Percentiles rank a stretch among this genome's conserved stretches.
Conservation (phyloP, 2,113 vertebrate genomes). For the Synchiropus splendidus region DNA sequence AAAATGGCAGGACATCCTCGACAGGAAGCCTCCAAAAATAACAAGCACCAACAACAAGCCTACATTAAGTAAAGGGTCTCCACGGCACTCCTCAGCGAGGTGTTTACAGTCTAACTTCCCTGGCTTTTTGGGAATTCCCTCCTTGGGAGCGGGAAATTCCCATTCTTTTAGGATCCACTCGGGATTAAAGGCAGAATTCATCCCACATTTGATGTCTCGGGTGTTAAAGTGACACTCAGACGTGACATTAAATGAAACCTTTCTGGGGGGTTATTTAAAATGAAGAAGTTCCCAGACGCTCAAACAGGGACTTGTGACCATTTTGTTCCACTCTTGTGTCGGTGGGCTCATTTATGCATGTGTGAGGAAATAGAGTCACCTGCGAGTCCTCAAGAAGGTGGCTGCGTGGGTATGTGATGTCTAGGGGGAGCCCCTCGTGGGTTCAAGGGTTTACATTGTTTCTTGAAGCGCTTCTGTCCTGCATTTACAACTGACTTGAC, state of each 20-base stretch:
- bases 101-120: constrained; percentile 30
- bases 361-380: constrained; percentile 43
- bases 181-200: constrained; percentile 59
- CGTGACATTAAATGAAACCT: not conserved
- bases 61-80: constrained; percentile 25
- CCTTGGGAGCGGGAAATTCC: constrained; percentile 61
- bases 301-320: constrained; percentile 51
- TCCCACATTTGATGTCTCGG: constrained; percentile 39
- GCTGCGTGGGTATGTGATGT: too few species aligned
- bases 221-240: constrained; percentile 35
- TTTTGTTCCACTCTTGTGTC: constrained; percentile 54
- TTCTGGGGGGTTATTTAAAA: too few species aligned
- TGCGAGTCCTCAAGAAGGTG: constrained; percentile 27
- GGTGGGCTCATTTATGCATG: constrained; percentile 29
- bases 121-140: constrained; percentile 63
- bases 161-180: constrained; percentile 58
- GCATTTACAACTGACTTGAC: too few species aligned
- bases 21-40: not conserved
- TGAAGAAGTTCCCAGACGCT: constrained; percentile 46
- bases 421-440: too few species aligned
- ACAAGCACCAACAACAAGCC: constrained; percentile 6
- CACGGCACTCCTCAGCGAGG: constrained; percentile 18
- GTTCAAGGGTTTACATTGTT: too few species aligned
- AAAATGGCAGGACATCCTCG: not conserved
- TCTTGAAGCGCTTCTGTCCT: too few species aligned